phyloP scores from a whole-genome alignment of 1,140 invertebrate species.

The Nasonia vitripennis region DNA sequence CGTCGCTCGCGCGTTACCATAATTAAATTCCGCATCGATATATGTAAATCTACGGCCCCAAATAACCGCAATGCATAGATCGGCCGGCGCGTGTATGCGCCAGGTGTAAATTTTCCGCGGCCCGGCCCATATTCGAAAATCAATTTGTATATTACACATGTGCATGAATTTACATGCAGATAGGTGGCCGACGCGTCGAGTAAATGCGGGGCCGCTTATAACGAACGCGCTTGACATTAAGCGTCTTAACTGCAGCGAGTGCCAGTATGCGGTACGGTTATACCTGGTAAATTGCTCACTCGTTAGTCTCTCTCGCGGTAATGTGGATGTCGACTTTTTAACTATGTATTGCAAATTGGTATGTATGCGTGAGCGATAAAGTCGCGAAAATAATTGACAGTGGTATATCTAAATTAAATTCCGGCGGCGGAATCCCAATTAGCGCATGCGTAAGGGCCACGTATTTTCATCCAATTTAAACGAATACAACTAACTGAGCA shows the following conservation, averaged over 20 bases:
- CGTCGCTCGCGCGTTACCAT: not conserved
- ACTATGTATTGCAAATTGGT: too few relatives aligned
- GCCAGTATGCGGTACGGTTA: not conserved
- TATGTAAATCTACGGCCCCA: constrained; percentile 30
- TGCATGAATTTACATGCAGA: constrained; percentile 47
- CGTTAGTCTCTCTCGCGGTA: not conserved
- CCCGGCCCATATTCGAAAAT: constrained; percentile 32
- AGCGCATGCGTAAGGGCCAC: too few relatives aligned
- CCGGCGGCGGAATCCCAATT: too few relatives aligned
- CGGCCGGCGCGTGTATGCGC: too few relatives aligned
- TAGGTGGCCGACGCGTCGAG: not conserved
- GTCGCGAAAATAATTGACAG: too few relatives aligned
- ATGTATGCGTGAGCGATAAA: too few relatives aligned
- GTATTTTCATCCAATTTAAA: too few relatives aligned
- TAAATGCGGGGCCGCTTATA: not conserved
- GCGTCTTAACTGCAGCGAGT: constrained; percentile 20
- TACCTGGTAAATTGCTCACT: not conserved
- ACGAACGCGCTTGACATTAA: constrained; percentile 1
- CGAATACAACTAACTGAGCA: too few relatives aligned
- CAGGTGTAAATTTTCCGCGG: constrained; percentile 22
- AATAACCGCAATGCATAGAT: constrained; percentile 31
- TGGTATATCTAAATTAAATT: too few relatives aligned
- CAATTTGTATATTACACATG: constrained; percentile 40
- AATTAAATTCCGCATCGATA: constrained; percentile 40
- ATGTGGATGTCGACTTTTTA: too few relatives aligned